These are phyloP conservation scores for Yoshiicerus persimilis DNA, from an alignment of 1,140 invertebrate species.

Conservation along the genomic window DNA sequence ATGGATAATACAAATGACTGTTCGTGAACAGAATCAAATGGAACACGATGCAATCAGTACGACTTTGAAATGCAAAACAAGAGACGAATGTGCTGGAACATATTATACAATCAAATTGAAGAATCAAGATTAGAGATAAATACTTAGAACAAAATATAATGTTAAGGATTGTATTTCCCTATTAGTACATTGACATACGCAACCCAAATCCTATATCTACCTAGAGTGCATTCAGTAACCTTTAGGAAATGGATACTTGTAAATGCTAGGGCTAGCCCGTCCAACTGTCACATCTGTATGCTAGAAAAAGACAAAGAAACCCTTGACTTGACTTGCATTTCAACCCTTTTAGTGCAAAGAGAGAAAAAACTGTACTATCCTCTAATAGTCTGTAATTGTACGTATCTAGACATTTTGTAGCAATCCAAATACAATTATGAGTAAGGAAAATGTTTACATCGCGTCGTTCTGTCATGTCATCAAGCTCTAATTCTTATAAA, in stretches of 20 bases:
- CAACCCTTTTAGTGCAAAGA: background rate
- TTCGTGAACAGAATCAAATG: background rate
- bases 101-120: background rate
- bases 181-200: background rate
- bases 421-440: background rate
- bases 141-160: background rate
- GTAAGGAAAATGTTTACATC: background rate
- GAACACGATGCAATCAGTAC: background rate
- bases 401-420: background rate
- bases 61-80: background rate
- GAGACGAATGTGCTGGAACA: background rate
- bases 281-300: background rate
- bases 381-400: background rate
- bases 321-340: background rate
- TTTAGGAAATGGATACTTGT: background rate
- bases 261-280: background rate
- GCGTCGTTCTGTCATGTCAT: background rate
- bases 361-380: background rate
- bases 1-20: background rate
- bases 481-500: background rate
- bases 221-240: background rate
- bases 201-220: background rate
- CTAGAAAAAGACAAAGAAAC: background rate
- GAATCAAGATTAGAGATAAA: conserved; percentile 1
- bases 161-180: background rate